Evolutionary conservation across 2,888 invertebrate genomes (phyloP), one percentile per base, ranked within the genome.

Genomic region (Steromphala cineraria): DNA sequence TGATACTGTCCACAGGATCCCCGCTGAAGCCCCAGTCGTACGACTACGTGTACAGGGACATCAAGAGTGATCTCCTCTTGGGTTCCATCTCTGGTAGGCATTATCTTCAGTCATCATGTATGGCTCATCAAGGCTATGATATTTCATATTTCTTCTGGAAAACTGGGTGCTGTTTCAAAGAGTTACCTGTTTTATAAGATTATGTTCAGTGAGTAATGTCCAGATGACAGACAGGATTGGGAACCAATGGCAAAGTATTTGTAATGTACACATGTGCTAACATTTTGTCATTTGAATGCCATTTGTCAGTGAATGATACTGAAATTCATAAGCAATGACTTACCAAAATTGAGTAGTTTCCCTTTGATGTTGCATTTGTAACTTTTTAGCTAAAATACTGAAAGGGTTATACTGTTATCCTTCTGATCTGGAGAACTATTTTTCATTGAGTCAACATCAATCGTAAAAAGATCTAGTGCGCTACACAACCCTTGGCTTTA

Each of bases 41-140:
- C 89, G 94, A 94, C 28, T 95, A 94, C 90, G 94, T 95, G 15
- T 95, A 95, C 89, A 90, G 90, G n/a, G 90, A 94, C 78, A 93
- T 95, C 55, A 95, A 95, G 86, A 82, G 87, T 28, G 93, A 94
- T 85, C 81, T 95, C 0, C 83, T 94, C 2, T 91, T 95, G 2
- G 94, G 94, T 24, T 94, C 94, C 5, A 94, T 94, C 40, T 93
- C 94, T 80, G 94, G 94, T 94, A 81, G 36, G n/a, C 36, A 28
- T 67, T n/a, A 8, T 28, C 1, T 8, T 56, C 19, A 56, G 56
- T 56, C 0, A 56, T 7, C 7, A 21, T 10, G 19, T 56, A 19
- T 55, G 13, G 15, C 55, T n/a, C n/a, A 36, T 4, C 36, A 2
- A 36, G 36, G 36, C 36, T 4, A 36, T 7, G 2, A 4, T 36